Base-by-base conservation (phyloP, 2,113 vertebrate genomes). In the Rhodinocichla rosea region DNA sequence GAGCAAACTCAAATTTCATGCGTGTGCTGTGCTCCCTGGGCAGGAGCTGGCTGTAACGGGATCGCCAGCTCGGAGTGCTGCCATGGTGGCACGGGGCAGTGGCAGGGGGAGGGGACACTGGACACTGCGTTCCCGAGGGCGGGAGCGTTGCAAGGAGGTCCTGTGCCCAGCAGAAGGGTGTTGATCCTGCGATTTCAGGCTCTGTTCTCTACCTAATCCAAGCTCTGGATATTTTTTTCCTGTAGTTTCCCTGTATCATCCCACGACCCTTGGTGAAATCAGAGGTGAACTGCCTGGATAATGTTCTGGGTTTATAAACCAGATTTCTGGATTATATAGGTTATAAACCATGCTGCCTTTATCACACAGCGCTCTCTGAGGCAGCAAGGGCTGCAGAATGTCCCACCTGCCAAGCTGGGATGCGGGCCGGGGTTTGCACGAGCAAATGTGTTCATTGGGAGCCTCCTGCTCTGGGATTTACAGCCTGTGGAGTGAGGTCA, bases 1-100 rank as follows among this genome's bases (percentile, higher is more conserved):
- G 68, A 91, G 85, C 85, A n/a, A 95, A 93, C 97, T 97, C 95
- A 83, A 68, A 78, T 95, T 95, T 97, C 96, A 96, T 67, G 69
- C 91, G 9, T 88, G 87, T 45, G 68, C 44, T 78, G 60, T 76
- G 76, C 63, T 69, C 76, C 49, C 80, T 1, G 27, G 70, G 93
- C 90, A 59, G 93, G 70, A 88, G 79, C 42, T 71, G 81, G 64
- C 90, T 86, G 87, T 89, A 95, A 95, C 0, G 20, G 79, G 94
- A 95, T 92, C 83, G 0, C 70, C 62, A 32, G 71, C 62, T 76
- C 17, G 0, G 35, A 68, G 37, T 37, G 85, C 85, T 73, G 53
- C 85, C 7, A 0, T 27, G 78, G 68, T 59, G 52, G 49, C 92
- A 55, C 4, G 1, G 62, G 76, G 47, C 39, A 60, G 15, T 6